Evolutionary conservation across 2,797 vertebrate genomes (phyloP), one percentile per base, ranked within the genome.

Genomic region (Percopsis omiscomaycus): DNA sequence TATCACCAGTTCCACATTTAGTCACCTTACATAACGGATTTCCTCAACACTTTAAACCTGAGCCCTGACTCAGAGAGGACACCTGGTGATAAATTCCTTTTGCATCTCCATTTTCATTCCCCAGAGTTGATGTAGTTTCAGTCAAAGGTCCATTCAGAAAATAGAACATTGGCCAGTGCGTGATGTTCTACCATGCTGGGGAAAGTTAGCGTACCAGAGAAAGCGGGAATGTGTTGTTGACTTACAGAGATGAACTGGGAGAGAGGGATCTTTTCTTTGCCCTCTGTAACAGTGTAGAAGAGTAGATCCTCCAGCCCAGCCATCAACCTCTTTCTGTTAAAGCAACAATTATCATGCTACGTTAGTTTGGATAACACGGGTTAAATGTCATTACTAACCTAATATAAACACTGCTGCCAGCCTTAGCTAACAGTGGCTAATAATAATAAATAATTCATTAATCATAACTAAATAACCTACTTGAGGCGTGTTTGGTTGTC

Each of bases 281-380:
- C 95, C 64, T 95, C 93, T 0, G 94, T 94, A 81, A 97, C 92
- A 58, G 95, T 94, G 89, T 95, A 95, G 89, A 96, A 97, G 68
- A 97, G 92, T 57, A 96, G 82, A 61, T 96, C 94, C 60, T 94
- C 94, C 68, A 95, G 91, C n/a, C 87, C 90, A 59, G 91, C 86
- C 74, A 93, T 88, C 73, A 91, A 64, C 57, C 74, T 75, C 15
- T 77, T 88, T 69, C 90, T 92, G 75, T 42, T 27, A 73, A 64
- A 61, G 69, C 46, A 74, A 76, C 12, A 10, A 28, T 15, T n/a
- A 42, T 54, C 12, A 8, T 15, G 14, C 45, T 42, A 50, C 28
- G 29, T 30, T 56, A 5, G 65, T 29, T 50, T 57, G 66, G 14
- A 56, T 32, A 57, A 27, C 47, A 51, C 30, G 1, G 22, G 14